A percentile compares a stretch with the other conserved stretches of the same genome.
phyloP scores from a whole-genome alignment of 1,140 invertebrate genomes.

The Trialeurodes vaporariorum region DNA sequence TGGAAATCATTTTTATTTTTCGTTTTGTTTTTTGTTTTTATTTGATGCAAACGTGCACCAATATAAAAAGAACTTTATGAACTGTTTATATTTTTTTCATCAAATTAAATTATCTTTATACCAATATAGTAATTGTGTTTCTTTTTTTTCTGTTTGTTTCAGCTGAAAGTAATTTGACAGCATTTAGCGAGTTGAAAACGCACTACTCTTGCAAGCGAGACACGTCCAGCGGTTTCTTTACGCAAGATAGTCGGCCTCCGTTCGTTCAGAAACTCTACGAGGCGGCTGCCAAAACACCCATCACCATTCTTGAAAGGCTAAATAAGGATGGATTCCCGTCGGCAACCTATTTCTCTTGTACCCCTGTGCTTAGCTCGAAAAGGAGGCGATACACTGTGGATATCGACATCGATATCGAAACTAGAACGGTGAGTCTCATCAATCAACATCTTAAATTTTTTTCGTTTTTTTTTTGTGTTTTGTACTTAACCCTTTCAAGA shows the following conservation, averaged over 20 bases:
- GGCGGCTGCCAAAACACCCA: constrained; percentile 9
- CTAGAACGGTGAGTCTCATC: constrained; percentile 57
- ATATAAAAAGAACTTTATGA: too few relatives aligned
- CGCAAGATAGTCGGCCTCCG: constrained; percentile 47
- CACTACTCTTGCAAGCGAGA: constrained; percentile 55
- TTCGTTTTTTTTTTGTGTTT: constrained; percentile 3
- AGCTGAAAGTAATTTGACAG: constrained; percentile 76
- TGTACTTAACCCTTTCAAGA: too few relatives aligned
- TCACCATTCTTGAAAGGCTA: background rate
- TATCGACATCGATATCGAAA: constrained; percentile 55
- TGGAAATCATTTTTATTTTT: too few relatives aligned
- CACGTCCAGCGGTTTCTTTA: constrained; percentile 54
- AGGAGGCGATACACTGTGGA: constrained; percentile 52
- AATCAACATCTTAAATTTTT: background rate
- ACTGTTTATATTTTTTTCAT: too few relatives aligned
- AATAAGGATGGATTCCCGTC: constrained; percentile 25
- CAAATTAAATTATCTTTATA: too few relatives aligned
- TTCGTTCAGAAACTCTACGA: constrained; percentile 60
- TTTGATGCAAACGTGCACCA: too few relatives aligned
- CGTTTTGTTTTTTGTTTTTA: too few relatives aligned
- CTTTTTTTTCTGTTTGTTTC: constrained; percentile 39
- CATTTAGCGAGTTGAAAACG: constrained; percentile 57
- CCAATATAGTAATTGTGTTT: too few relatives aligned
- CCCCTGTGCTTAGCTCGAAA: constrained; percentile 53
- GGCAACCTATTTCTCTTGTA: constrained; percentile 45